phyloP scores from a whole-genome alignment of 2,113 vertebrate genomes.

The Fregetta grallaria region DNA sequence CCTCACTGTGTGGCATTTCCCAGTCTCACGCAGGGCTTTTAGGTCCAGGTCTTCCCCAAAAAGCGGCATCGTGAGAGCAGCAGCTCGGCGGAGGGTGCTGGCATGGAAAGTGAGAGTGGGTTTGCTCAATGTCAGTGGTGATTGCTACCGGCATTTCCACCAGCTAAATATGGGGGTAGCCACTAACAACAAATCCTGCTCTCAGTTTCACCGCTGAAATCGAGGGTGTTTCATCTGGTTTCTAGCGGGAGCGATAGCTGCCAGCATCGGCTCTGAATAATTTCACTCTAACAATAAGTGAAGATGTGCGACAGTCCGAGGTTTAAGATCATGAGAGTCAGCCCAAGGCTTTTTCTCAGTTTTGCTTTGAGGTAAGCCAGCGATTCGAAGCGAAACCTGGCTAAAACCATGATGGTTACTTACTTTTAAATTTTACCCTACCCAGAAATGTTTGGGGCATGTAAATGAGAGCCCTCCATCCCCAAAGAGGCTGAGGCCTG shows the following conservation, averaged over 20 bases:
- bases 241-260: background rate
- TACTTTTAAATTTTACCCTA: background rate
- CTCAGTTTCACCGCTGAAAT: background rate
- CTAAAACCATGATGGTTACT: constrained; percentile 19
- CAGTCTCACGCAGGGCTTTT: accelerated
- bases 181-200: background rate
- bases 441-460: background rate
- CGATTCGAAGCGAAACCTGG: constrained; percentile 16
- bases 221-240: background rate
- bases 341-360: constrained; percentile 30
- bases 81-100: accelerated
- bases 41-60: background rate
- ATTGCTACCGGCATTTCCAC: background rate
- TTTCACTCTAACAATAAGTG: background rate
- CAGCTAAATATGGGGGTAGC: background rate
- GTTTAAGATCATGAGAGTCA: background rate
- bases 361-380: constrained; percentile 39
- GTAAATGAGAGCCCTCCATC: background rate
- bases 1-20: background rate
- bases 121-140: background rate
- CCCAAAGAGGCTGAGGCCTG: background rate
- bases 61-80: accelerated
- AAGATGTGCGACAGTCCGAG: background rate
- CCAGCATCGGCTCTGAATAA: background rate
- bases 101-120: background rate